A percentile compares a stretch with the other conserved stretches of the same genome.
These are phyloP conservation scores for Datnioides undecimradiatus DNA, from an alignment of 2,113 vertebrate genomes.

Conservation along the genomic window DNA sequence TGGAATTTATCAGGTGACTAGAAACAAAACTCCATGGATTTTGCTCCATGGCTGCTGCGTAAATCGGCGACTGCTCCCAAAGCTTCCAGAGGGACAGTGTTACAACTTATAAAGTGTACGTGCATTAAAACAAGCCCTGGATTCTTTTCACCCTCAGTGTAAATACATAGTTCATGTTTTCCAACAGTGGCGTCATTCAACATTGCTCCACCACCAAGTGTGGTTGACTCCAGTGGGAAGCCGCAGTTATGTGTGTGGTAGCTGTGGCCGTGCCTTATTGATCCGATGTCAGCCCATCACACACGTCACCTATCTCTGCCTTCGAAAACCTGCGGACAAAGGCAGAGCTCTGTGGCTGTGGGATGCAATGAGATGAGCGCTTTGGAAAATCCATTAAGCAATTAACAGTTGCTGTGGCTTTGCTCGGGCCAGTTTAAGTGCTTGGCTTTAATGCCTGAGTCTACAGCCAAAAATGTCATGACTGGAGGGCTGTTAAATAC, in stretches of 20 bases:
- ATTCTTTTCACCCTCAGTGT: not conserved
- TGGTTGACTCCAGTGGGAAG: not conserved
- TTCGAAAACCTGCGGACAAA: conserved; percentile 33
- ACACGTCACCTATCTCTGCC: conserved; percentile 9
- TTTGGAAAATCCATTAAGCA: conserved; percentile 60
- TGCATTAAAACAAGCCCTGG: not conserved
- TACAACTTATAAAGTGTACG: not conserved
- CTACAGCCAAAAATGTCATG: conserved; percentile 16
- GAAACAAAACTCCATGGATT: no score
- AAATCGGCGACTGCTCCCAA: no score
- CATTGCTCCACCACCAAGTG: not conserved
- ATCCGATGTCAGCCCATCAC: conserved; percentile 21
- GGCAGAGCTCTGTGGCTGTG: conserved; percentile 4
- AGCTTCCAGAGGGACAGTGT: not conserved
- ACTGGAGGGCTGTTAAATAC: conserved; percentile 23
- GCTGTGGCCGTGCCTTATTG: conserved; percentile 22
- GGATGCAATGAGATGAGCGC: conserved; percentile 17
- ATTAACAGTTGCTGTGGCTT: conserved; percentile 47
- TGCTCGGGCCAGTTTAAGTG: conserved; percentile 30
- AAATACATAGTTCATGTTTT: conserved; percentile 19
- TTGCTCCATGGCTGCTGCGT: no score
- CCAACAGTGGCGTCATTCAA: not conserved
- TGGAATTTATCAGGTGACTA: no score
- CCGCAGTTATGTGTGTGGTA: conserved; percentile 35
- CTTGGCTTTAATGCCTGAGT: conserved; percentile 27